Base-by-base conservation (phyloP, 2,113 vertebrate genomes). In the Etheostoma cragini region DNA sequence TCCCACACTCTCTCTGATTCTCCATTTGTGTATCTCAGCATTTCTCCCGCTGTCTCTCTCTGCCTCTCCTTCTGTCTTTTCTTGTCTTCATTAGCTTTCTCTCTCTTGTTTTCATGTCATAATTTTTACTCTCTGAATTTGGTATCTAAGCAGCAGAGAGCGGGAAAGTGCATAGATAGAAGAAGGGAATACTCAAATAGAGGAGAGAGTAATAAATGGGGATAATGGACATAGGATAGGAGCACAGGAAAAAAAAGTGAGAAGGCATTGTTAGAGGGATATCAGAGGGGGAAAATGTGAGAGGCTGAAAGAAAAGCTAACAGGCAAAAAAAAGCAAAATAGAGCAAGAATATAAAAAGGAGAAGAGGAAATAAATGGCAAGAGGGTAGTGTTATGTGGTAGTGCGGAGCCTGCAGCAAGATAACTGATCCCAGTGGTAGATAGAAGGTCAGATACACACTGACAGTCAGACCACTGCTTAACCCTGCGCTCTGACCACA, bases 351-450 rank as follows among this genome's bases (percentile, higher is more conserved):
- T 57, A 58, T 38, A 42, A 76, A 73, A 76, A 52, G 73, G 35
- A 65, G 62, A 30, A 35, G 58, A 21, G 64, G 26, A 42, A 11
- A 19, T 38, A 79, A 76, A 78, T 72, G 68, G 63, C 73, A 80
- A 42, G 76, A 80, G 81, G 81, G 65, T 26, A 53, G 57, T 71
- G 67, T 49, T 66, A 33, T 82, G 88, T 89, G 79, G 73, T 74
- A 70, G 81, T 79, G 63, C 62, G 66, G 78, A 83, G 85, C 84
- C 80, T 75, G 52, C 61, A 82, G 85, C 77, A 67, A 77, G 74
- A 89, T 89, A 94, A 91, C 82, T 91, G 90, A 91, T 93, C 91
- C 89, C 90, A 82, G 83, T 74, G 90, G 88, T 86, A 50, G 88
- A 84, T 68, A 87, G 73, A 89, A 90, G 90, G 91, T 93, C 89